Evolutionary conservation across 2,888 invertebrate species (phyloP), one percentile per base, ranked within the genome.

Genomic region (Eulithis prunata): DNA sequence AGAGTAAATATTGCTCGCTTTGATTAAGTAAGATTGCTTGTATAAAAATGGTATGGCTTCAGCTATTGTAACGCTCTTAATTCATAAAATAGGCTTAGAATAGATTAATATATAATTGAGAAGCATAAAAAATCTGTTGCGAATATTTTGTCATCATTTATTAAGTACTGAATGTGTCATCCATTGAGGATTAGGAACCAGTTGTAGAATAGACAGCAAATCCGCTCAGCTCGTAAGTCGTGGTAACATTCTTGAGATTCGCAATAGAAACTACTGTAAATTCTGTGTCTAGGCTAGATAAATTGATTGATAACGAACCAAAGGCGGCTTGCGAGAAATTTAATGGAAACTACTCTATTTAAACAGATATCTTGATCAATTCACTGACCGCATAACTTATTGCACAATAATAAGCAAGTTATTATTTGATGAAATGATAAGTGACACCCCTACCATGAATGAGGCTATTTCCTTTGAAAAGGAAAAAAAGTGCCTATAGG

Each of bases 281-380:
- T 62, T 68, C 67, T 70, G 65, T 62, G 70, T 54, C 61, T 51
- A 56, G 81, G 80, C 79, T 83, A 88, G 90, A 90, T 91, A 87
- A 90, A 90, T 90, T 90, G 90, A 90, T 88, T 87, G 91, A 91
- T 90, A 90, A 89, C 79, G 80, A 83, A 82, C 80, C 78, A 80
- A 80, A 83, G 83, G 84, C 79, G 79, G 83, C 84, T 84, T 83
- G 87, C 82, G 85, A 82, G 81, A 88, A 88, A 85, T 86, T 82
- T 86, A 88, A 88, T 88, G 82, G 86, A 85, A 87, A 86, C 85
- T 79, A 82, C 84, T 87, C 77, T 79, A 84, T 83, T 81, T 80
- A 79, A 41, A 78, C 74, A 71, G 80, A 80, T 86, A 85, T 84
- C 84, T 84, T 78, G 81, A 84, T 82, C 80, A 77, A 80, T 77